Evolutionary conservation across 2,888 invertebrate species (phyloP).

Genomic region (Linnaemya tessellans): DNA sequence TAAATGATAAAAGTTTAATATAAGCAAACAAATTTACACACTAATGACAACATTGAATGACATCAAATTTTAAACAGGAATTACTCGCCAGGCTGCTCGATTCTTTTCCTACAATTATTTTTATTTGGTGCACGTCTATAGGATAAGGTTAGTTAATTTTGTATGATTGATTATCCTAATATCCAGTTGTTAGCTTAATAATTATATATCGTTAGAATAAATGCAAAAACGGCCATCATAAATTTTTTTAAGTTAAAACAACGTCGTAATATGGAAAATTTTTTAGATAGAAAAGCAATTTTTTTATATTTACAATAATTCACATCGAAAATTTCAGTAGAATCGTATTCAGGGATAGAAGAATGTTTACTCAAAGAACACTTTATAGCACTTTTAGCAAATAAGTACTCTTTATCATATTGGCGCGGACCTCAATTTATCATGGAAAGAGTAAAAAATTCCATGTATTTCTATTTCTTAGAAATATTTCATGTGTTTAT

Average conservation of each 20-base stretch:
- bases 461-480: conserved; percentile 75
- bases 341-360: too few species aligned
- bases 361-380: too few species aligned
- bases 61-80: background rate
- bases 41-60: background rate
- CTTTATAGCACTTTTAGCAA: background rate
- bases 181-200: too few species aligned
- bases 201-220: too few species aligned
- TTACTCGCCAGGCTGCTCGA: background rate
- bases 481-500: conserved; percentile 68
- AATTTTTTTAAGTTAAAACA: too few species aligned
- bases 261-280: too few species aligned
- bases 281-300: too few species aligned
- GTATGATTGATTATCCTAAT: too few species aligned
- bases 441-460: conserved; percentile 3
- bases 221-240: too few species aligned
- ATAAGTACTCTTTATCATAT: background rate
- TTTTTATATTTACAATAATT: too few species aligned
- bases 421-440: background rate
- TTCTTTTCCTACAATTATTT: background rate
- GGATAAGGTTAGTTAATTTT: conserved; percentile 2
- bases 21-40: background rate
- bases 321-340: too few species aligned
- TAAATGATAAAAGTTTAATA: background rate
- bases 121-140: background rate